Conservation (phyloP, 2,113 vertebrate genomes). For the Daubentonia madagascariensis region DNA sequence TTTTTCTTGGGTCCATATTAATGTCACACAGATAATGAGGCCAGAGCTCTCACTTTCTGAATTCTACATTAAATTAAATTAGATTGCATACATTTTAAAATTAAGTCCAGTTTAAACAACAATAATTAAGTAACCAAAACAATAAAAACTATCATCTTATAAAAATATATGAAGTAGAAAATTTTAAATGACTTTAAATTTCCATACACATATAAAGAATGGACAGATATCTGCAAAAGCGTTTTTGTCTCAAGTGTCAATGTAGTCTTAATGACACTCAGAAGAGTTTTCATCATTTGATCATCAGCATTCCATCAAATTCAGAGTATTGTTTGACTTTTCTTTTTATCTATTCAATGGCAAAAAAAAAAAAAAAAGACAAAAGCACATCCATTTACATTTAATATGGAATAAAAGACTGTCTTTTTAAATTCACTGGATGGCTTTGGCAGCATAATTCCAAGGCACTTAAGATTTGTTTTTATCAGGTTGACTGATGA, state of each 20-base stretch:
- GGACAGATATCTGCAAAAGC: not conserved
- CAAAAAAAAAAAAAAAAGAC: not conserved
- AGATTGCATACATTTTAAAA: not conserved
- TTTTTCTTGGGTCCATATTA: not conserved
- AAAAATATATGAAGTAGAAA: not conserved
- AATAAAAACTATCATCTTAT: not conserved
- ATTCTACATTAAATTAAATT: not conserved
- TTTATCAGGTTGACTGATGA: not conserved
- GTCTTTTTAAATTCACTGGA: not conserved
- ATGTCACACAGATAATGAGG: not conserved
- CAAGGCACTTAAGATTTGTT: not conserved
- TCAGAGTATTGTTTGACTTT: not conserved
- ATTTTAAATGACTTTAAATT: not conserved
- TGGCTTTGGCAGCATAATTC: not conserved
- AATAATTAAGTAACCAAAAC: not conserved
- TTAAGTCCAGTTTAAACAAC: not conserved
- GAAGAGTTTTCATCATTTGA: not conserved
- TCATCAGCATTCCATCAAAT: not conserved
- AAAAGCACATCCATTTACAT: not conserved
- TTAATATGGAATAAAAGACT: not conserved
- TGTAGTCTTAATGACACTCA: not conserved
- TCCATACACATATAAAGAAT: not conserved
- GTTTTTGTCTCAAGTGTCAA: not conserved
- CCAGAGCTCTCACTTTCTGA: not conserved
- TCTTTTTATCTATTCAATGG: not conserved